These are phyloP conservation scores for Bombus waltoni DNA, from an alignment of 1,140 invertebrate species.

Conservation along the genomic window DNA sequence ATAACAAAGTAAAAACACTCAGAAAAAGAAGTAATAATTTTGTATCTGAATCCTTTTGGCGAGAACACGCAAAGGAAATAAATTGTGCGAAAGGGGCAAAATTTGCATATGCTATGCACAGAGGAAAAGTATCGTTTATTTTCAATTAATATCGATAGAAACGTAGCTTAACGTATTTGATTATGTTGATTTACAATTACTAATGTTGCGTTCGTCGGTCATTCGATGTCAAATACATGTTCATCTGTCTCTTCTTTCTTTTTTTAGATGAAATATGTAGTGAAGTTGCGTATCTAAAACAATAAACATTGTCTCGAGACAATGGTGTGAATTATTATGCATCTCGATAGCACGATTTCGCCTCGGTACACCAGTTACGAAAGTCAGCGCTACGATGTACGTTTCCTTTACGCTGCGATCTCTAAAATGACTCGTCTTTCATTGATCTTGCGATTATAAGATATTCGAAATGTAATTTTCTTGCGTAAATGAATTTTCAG, in stretches of 20 bases:
- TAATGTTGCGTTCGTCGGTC: neutral
- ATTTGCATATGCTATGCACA: no score
- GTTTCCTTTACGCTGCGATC: slow-evolving; percentile 48
- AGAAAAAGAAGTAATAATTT: neutral
- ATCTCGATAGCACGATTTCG: slow-evolving; percentile 63
- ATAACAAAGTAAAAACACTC: neutral
- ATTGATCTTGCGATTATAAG: slow-evolving; percentile 13
- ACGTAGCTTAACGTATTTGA: neutral
- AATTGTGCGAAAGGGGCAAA: no score
- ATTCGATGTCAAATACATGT: neutral
- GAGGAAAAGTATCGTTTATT: neutral
- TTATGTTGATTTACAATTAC: neutral
- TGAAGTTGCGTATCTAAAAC: slow-evolving; percentile 51
- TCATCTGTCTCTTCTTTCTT: neutral
- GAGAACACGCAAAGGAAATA: neutral
- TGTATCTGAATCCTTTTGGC: neutral
- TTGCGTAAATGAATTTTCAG: neutral
- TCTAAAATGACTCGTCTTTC: slow-evolving; percentile 29
- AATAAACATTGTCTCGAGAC: slow-evolving; percentile 73
- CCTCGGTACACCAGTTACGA: slow-evolving; percentile 49
- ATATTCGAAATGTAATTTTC: neutral
- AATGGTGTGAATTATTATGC: slow-evolving; percentile 71
- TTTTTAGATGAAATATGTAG: slow-evolving; percentile 30
- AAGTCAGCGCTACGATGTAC: slow-evolving; percentile 39
- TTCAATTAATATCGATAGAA: neutral